Conservation (phyloP, 1,140 invertebrate genomes). For the Drosophila busckii region DNA sequence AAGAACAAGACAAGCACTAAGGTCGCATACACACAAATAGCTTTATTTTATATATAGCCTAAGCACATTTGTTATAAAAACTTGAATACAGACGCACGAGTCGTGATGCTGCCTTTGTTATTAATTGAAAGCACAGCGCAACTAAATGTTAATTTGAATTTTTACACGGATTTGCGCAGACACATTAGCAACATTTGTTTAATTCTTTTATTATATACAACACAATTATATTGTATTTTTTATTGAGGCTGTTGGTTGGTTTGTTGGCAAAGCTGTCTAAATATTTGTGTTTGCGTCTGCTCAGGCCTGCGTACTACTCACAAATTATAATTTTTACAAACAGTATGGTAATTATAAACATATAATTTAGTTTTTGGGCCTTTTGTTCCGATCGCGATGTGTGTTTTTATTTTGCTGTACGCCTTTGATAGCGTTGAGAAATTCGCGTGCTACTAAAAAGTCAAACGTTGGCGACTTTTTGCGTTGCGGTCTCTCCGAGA, state of each 20-base stretch:
- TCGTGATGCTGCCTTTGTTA: no score
- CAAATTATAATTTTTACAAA: conserved; percentile 69
- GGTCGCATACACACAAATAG: no score
- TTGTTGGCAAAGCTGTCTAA: conserved; percentile 26
- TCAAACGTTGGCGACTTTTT: conserved; percentile 72
- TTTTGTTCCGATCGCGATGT: conserved; percentile 36
- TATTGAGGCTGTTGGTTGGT: background rate
- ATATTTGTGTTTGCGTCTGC: conserved; percentile 16
- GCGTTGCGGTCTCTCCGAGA: conserved; percentile 37
- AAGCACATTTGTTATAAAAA: no score
- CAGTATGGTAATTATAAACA: conserved; percentile 72
- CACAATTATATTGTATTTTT: conserved; percentile 6
- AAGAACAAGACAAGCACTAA: no score
- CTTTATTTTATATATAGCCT: no score
- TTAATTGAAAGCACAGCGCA: background rate
- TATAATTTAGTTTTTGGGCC: conserved; percentile 60
- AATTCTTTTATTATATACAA: background rate
- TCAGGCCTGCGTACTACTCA: conserved; percentile 55
- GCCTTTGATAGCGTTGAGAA: conserved; percentile 60
- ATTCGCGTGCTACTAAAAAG: conserved; percentile 74
- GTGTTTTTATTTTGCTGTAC: conserved; percentile 22
- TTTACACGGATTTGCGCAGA: background rate
- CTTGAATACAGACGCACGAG: no score
- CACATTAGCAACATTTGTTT: conserved; percentile 7
- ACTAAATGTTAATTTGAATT: conserved; percentile 4